A percentile compares a stretch with the other conserved stretches of the same genome.
Conservation (phyloP, 2,113 vertebrate genomes). For the Saimiri boliviensis region DNA sequence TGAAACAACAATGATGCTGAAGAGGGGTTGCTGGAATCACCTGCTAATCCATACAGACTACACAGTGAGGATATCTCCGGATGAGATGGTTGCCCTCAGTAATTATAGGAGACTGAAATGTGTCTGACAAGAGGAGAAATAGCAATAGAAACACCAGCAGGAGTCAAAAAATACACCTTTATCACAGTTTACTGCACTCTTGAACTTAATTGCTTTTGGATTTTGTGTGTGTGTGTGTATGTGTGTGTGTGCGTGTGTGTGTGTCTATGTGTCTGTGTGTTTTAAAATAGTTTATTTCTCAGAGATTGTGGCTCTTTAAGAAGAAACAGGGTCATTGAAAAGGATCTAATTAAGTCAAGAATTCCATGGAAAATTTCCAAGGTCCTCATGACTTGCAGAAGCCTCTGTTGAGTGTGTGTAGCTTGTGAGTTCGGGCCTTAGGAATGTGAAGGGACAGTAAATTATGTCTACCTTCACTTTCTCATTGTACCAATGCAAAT, state of each 20-base stretch:
- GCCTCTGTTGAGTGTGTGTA: not conserved
- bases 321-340: not conserved
- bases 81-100: constrained; percentile 35
- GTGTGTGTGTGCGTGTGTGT: no score
- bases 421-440: not conserved
- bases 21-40: constrained; percentile 54
- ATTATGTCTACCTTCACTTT: not conserved
- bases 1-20: constrained; percentile 34
- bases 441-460: not conserved
- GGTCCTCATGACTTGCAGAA: not conserved
- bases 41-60: constrained; percentile 33
- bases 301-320: constrained; percentile 61
- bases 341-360: not conserved
- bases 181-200: constrained; percentile 64
- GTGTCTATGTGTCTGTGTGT: no score
- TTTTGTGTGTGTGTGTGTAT: constrained; percentile 18
- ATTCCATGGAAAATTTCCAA: not conserved
- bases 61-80: not conserved
- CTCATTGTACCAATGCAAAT: not conserved
- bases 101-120: constrained; percentile 62
- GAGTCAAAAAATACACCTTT: constrained; percentile 63
- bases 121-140: constrained; percentile 55
- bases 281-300: constrained; percentile 35
- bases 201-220: constrained; percentile 63
- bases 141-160: constrained; percentile 47